Conservation (phyloP, 2,797 vertebrate species). For the Pantherophis vulpinus region DNA sequence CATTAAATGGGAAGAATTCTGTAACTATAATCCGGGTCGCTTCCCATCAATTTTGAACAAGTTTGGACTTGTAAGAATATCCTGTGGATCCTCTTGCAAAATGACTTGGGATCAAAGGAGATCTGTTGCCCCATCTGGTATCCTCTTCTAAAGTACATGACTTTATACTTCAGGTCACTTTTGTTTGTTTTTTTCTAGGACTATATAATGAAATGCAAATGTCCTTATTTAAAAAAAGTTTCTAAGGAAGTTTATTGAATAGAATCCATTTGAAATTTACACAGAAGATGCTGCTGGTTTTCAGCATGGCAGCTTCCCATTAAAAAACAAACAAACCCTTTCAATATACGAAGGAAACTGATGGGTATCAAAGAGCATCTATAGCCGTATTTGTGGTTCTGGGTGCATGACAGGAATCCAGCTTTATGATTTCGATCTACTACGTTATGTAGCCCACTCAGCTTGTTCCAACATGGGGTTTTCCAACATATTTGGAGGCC, state of each 20-base stretch:
- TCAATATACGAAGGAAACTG: background rate
- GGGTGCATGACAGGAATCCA: background rate
- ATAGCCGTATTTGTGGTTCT: background rate
- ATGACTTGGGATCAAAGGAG: background rate
- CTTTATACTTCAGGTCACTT: background rate
- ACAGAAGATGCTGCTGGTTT: background rate
- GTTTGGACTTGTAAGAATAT: background rate
- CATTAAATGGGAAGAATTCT: background rate
- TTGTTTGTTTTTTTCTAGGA: background rate
- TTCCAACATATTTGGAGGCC: background rate
- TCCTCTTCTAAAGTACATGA: background rate
- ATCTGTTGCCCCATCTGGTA: background rate
- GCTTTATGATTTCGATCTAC: background rate
- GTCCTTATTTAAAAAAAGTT: background rate
- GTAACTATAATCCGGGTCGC: background rate
- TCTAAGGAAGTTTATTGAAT: background rate
- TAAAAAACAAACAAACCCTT: background rate
- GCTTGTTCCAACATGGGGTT: background rate
- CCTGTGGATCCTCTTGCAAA: background rate
- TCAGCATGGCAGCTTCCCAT: background rate
- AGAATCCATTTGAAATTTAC: background rate
- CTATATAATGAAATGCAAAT: background rate
- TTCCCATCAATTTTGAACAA: background rate
- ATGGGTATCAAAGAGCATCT: background rate
- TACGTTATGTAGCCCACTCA: background rate